Conservation (phyloP, 2,113 vertebrate species). For the Callionymus lyra region DNA sequence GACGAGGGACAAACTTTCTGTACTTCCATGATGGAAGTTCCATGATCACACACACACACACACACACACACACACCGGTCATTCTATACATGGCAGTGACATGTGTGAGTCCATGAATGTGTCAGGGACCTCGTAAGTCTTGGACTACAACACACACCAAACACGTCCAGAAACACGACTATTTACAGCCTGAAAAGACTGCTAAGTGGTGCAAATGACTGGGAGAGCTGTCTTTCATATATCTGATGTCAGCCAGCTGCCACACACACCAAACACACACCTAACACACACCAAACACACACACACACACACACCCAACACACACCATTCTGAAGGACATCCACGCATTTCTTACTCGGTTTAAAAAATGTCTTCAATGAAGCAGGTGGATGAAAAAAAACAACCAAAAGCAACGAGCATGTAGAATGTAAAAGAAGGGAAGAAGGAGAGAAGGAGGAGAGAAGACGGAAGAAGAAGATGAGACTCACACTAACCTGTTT, state of each 20-base stretch:
- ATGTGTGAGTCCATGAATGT: conserved; percentile 29
- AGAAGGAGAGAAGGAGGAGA: conserved; percentile 1
- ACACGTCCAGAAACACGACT: too few relatives aligned
- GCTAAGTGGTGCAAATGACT: conserved; percentile 15
- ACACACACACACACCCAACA: conserved; percentile 1
- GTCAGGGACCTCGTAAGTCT: conserved; percentile 35
- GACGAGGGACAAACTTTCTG: conserved; percentile 47
- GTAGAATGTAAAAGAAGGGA: neutral
- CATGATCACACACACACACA: conserved; percentile 10
- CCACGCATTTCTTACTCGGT: conserved; percentile 7
- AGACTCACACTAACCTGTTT: conserved; percentile 72
- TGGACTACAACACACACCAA: conserved; percentile 7
- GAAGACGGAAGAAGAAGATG: conserved; percentile 12
- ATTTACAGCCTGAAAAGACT: conserved; percentile 27
- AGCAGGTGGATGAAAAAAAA: neutral
- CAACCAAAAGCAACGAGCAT: conserved; percentile 3
- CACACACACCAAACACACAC: conserved; percentile 4
- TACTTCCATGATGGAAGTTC: conserved; percentile 20
- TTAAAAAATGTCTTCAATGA: too few relatives aligned
- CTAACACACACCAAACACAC: too few relatives aligned
- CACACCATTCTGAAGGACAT: conserved; percentile 26
- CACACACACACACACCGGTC: conserved; percentile 3
- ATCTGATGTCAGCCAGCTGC: too few relatives aligned
- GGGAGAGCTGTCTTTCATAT: conserved; percentile 4
- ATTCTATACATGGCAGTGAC: conserved; percentile 27